Conservation (phyloP, 1,140 invertebrate species). For the Propsilocerus akamusi region DNA sequence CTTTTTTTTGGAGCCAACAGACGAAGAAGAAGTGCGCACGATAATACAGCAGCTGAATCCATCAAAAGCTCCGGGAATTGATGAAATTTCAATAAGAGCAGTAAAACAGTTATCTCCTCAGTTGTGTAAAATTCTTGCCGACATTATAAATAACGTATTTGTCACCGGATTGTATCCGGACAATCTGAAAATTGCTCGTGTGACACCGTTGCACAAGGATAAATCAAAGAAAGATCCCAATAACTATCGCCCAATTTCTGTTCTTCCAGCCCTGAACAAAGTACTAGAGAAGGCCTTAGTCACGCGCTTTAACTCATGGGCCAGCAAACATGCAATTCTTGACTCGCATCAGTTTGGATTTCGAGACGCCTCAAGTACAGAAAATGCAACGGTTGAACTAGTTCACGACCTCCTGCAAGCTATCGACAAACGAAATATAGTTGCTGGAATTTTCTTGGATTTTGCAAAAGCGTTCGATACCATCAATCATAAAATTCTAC, state of each 20-base stretch:
- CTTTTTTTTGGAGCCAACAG: background rate
- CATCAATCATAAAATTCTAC: conserved; percentile 8
- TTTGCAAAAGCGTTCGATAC: conserved; percentile 11
- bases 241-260: background rate
- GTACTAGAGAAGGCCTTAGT: no score
- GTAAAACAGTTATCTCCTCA: background rate
- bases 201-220: no score
- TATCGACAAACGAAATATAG: conserved; percentile 4
- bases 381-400: background rate
- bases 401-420: background rate
- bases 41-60: background rate
- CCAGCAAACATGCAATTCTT: no score
- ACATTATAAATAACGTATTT: background rate
- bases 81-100: background rate
- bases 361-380: background rate
- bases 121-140: background rate
- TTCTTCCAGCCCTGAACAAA: background rate
- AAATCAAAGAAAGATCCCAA: background rate
- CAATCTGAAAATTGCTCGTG: no score
- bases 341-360: no score
- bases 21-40: background rate
- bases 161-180: background rate
- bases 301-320: no score
- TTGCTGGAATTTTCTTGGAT: conserved; percentile 8
- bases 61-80: background rate